Evolutionary conservation across 1,140 invertebrate genomes (phyloP).

Genomic region (Drosophila nannoptera): DNA sequence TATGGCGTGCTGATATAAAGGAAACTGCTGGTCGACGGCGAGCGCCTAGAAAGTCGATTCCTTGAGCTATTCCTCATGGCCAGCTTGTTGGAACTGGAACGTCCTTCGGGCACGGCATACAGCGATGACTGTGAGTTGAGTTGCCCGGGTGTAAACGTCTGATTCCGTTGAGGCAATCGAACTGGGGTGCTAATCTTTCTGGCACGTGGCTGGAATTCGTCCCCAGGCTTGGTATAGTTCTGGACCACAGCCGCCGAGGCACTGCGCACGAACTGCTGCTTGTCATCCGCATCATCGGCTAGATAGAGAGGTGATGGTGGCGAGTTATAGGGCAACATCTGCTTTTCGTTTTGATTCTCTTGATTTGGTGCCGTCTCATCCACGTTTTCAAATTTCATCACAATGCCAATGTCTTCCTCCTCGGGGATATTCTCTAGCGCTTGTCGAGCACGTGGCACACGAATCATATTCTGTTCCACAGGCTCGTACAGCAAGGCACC

Average conservation of each 20-base stretch:
- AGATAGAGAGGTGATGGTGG: constrained; percentile 64
- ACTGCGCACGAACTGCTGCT: constrained; percentile 79
- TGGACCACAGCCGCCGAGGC: constrained; percentile 80
- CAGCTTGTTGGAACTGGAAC: constrained; percentile 65
- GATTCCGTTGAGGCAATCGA: constrained; percentile 70
- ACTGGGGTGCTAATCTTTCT: constrained; percentile 81
- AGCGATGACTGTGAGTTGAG: constrained; percentile 82
- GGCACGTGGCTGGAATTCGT: constrained; percentile 77
- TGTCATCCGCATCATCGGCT: constrained; percentile 64
- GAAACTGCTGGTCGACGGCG: constrained; percentile 88
- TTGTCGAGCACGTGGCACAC: constrained; percentile 79
- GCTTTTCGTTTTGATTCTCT: constrained; percentile 47
- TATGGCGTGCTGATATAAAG: constrained; percentile 90
- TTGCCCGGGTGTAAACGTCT: constrained; percentile 80
- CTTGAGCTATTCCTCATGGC: constrained; percentile 65
- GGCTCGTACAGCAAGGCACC: constrained; percentile 91
- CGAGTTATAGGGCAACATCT: constrained; percentile 56
- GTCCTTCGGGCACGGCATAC: constrained; percentile 81
- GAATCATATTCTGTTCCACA: constrained; percentile 88
- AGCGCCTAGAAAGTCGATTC: constrained; percentile 81
- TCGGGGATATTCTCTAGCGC: constrained; percentile 72
- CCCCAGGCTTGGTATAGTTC: constrained; percentile 64
- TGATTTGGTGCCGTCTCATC: constrained; percentile 70
- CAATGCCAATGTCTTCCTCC: constrained; percentile 78
- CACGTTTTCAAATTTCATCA: constrained; percentile 75